A percentile compares a stretch with the other conserved stretches of the same genome.
phyloP scores from a whole-genome alignment of 2,797 vertebrate species.

The Periophthalmus magnuspinnatus region DNA sequence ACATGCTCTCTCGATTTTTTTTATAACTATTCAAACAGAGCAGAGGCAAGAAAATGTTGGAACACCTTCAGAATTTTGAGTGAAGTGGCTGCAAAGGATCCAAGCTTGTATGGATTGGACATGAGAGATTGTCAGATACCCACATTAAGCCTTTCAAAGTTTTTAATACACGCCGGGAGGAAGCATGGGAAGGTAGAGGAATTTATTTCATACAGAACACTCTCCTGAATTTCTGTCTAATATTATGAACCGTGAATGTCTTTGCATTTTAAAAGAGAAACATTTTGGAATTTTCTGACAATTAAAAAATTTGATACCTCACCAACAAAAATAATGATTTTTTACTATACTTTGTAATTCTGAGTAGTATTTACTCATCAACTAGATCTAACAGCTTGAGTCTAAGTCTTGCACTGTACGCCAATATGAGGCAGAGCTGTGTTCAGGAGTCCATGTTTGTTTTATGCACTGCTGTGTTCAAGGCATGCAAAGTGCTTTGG shows the following conservation, averaged over 20 bases:
- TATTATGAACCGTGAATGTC: background rate
- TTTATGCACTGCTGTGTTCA: background rate
- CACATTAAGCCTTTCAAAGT: constrained; percentile 51
- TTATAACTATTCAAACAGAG: constrained; percentile 32
- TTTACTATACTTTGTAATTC: too few species aligned
- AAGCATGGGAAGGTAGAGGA: constrained; percentile 27
- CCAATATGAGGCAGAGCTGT: background rate
- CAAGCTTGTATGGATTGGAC: constrained; percentile 51
- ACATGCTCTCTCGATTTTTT: constrained; percentile 11
- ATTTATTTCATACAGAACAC: background rate
- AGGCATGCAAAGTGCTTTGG: background rate
- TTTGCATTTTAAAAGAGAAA: background rate
- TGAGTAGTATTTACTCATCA: background rate
- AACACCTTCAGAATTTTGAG: constrained; percentile 48
- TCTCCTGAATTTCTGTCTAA: background rate
- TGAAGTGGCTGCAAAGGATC: constrained; percentile 34
- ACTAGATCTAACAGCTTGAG: too few species aligned
- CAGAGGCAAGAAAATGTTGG: constrained; percentile 20
- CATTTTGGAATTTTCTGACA: too few species aligned
- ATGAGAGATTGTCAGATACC: constrained; percentile 50
- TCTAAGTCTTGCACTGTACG: too few species aligned
- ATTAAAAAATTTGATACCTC: too few species aligned
- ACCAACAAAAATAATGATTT: too few species aligned
- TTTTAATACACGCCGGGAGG: constrained; percentile 40
- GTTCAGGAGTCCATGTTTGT: background rate